phyloP scores from a whole-genome alignment of 2,888 invertebrate genomes.

The Ditylenchus weischeri region DNA sequence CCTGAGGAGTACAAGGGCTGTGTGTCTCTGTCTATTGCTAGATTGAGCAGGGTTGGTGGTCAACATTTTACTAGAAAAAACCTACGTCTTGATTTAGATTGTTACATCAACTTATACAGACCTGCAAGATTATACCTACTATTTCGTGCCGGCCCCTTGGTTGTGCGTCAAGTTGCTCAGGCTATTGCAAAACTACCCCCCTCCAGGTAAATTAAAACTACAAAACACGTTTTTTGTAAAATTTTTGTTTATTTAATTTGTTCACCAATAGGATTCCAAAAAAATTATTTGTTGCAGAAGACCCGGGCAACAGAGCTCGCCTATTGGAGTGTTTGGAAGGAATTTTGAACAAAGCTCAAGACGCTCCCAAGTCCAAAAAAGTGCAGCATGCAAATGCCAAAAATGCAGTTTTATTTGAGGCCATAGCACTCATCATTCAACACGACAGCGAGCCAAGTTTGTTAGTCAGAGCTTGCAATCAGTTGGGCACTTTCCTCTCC shows the following conservation, averaged over 20 bases:
- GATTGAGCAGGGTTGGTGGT: constrained; percentile 69
- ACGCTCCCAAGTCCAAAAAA: constrained; percentile 98
- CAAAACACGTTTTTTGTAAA: too few species aligned
- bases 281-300: constrained; percentile 69
- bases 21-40: constrained; percentile 92
- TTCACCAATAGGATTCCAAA: too few species aligned
- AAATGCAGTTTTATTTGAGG: constrained; percentile 98
- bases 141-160: constrained; percentile 99
- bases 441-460: constrained; percentile 75
- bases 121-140: constrained; percentile 98
- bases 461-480: constrained; percentile 94
- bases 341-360: constrained; percentile 72
- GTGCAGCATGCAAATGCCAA: constrained; percentile 99
- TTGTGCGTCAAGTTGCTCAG: constrained; percentile 92
- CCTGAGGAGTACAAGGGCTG: constrained; percentile 99
- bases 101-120: constrained; percentile 98
- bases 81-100: constrained; percentile 68
- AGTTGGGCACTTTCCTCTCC: constrained; percentile 91
- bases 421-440: constrained; percentile 97
- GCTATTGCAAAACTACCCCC: constrained; percentile 94
- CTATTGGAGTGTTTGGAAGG: constrained; percentile 86
- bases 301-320: constrained; percentile 90
- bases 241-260: not conserved
- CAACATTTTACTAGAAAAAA: constrained; percentile 4
- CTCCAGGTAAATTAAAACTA: constrained; percentile 71